Base-by-base conservation (phyloP, 1,140 invertebrate genomes). In the Sesamia nonagrioides region DNA sequence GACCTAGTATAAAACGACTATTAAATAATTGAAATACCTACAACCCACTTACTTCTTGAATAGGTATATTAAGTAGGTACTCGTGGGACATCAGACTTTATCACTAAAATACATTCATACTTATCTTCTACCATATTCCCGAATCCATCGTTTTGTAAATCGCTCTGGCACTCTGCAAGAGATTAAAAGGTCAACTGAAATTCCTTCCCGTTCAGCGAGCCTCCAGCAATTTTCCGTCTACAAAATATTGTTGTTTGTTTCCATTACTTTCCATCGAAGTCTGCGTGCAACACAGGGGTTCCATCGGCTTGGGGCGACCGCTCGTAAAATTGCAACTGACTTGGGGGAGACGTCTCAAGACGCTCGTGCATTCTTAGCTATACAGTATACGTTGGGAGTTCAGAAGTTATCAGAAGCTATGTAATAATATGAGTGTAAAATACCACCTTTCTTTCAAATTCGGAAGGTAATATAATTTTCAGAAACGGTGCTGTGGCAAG, bases 321-420 rank as follows among this genome's bases (percentile, higher is more conserved):
- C 77, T 94, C 92, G 90, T 94, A 92, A 94, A 94, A 93, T 92
- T 93, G 91, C 91, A 94, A 80, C 86, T 82, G 84, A 88, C 88
- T 75, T 90, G 86, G 82, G 88, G 91, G 91, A 86, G 88, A 92
- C 87, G 90, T 94, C 92, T 94, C 91, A 92, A 93, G 92, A 92
- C 91, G 90, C 79, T 82, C 85, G 90, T 92, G 92, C 91, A 93
- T 94, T 94, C 92, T 92, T 91, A 91, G 87, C 83, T 75, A 60
- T 15, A 52, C 69, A 90, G 89, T 86, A 88, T 74, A 87, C 18
- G 56, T 3, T 48, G 7, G 21, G 18, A 33, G 27, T 63, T 35
- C 11, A 58, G 58, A 73, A 58, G 18, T 1, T 27, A 3, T 35
- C 11, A 58, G 58, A 73, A 58, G 18, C 5, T 45, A 2, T 1